Evolutionary conservation across 2,113 vertebrate species (phyloP).

Genomic region (Macrotis lagotis): DNA sequence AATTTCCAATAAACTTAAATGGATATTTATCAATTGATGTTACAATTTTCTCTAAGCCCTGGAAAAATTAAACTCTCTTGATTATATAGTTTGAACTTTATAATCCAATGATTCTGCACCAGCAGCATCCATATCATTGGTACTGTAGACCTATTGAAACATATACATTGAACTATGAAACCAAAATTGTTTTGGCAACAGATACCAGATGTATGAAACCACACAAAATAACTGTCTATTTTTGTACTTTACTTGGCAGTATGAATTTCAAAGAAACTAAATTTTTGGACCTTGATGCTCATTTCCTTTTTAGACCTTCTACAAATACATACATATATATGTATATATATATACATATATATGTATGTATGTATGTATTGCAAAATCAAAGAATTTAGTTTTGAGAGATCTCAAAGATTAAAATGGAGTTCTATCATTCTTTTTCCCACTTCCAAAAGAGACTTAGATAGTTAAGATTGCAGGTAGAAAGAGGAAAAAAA

Average conservation of each 20-base stretch:
- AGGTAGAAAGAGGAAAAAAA: not conserved
- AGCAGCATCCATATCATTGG: too few relatives aligned
- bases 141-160: not conserved
- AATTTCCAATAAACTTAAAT: too few relatives aligned
- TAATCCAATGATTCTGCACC: too few relatives aligned
- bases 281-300: not conserved
- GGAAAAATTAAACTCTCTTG: too few relatives aligned
- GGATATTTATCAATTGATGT: too few relatives aligned
- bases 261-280: not conserved
- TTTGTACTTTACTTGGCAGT: not conserved
- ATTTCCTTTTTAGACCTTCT: too few relatives aligned
- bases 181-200: not conserved
- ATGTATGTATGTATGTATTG: too few relatives aligned
- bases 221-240: not conserved
- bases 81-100: too few relatives aligned
- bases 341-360: too few relatives aligned
- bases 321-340: too few relatives aligned
- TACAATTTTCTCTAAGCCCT: too few relatives aligned
- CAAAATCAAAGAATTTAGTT: not conserved
- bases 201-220: not conserved
- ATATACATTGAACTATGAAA: too few relatives aligned
- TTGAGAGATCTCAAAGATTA: not conserved
- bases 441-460: not conserved
- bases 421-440: not conserved
- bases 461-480: not conserved